A percentile compares a stretch with the other conserved stretches of the same genome.
Evolutionary conservation across 2,888 invertebrate species (phyloP).

Genomic region (Acronicta psi): DNA sequence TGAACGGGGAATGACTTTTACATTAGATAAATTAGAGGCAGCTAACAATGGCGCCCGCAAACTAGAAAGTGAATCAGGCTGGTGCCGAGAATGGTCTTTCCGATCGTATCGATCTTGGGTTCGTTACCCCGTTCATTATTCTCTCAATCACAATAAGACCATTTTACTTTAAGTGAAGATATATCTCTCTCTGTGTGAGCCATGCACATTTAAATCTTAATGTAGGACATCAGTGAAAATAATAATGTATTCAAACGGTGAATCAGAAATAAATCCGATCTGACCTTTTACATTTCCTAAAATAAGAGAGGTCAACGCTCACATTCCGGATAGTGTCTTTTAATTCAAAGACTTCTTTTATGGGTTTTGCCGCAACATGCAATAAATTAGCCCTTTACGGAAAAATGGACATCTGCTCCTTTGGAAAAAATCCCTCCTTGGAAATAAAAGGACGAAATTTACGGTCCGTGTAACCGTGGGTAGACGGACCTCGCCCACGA

Average conservation of each 20-base stretch:
- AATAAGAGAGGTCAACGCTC: constrained; percentile 73
- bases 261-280: constrained; percentile 42
- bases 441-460: constrained; percentile 87
- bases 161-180: constrained; percentile 60
- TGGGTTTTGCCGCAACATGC: constrained; percentile 79
- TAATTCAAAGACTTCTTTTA: constrained; percentile 81
- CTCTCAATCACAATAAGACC: constrained; percentile 78
- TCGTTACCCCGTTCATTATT: constrained; percentile 82
- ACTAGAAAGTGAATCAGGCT: constrained; percentile 84
- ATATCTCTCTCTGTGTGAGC: constrained; percentile 31
- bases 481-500: constrained; percentile 83
- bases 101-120: constrained; percentile 80
- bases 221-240: constrained; percentile 19
- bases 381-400: constrained; percentile 85
- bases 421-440: constrained; percentile 81
- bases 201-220: constrained; percentile 10
- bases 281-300: constrained; percentile 39
- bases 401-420: constrained; percentile 86
- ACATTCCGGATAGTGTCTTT: constrained; percentile 74
- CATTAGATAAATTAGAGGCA: constrained; percentile 80
- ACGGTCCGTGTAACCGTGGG: constrained; percentile 86
- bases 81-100: constrained; percentile 78
- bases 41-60: constrained; percentile 80
- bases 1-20: constrained; percentile 72
- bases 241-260: constrained; percentile 44